These are phyloP conservation scores for Chalcosyrphus nemorum DNA, from an alignment of 2,888 invertebrate species.

Conservation along the genomic window DNA sequence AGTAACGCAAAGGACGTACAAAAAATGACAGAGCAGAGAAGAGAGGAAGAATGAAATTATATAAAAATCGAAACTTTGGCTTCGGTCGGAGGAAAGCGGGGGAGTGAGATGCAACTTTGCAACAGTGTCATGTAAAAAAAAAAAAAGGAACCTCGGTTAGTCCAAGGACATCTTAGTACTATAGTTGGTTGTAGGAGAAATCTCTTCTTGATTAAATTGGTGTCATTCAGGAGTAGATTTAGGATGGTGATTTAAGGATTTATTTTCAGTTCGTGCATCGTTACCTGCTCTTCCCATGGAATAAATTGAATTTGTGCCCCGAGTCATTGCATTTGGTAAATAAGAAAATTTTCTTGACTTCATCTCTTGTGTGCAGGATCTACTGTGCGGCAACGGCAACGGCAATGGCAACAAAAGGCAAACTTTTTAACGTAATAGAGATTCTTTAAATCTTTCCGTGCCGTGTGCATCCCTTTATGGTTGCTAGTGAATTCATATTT, in stretches of 20 bases:
- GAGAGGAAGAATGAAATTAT: slow-evolving; percentile 45
- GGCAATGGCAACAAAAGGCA: slow-evolving; percentile 33
- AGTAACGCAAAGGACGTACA: slow-evolving; percentile 40
- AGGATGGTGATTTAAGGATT: slow-evolving; percentile 73
- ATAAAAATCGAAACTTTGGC: slow-evolving; percentile 65
- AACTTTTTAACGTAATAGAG: slow-evolving; percentile 33
- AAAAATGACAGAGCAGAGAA: background rate
- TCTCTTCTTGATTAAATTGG: slow-evolving; percentile 75
- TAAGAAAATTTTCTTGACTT: slow-evolving; percentile 68
- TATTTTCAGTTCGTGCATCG: slow-evolving; percentile 74
- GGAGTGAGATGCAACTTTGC: slow-evolving; percentile 57
- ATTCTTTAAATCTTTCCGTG: slow-evolving; percentile 3
- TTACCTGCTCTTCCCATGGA: slow-evolving; percentile 70
- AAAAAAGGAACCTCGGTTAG: too few species aligned
- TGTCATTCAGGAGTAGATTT: slow-evolving; percentile 74
- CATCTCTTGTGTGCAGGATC: slow-evolving; percentile 3
- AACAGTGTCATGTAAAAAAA: slow-evolving; percentile 38
- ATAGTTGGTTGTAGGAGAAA: slow-evolving; percentile 53
- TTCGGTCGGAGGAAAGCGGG: slow-evolving; percentile 39
- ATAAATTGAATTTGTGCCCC: slow-evolving; percentile 71
- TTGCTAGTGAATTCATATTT: slow-evolving; percentile 22
- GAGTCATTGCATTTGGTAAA: slow-evolving; percentile 72
- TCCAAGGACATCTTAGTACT: slow-evolving; percentile 38
- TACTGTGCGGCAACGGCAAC: background rate
- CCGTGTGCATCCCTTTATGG: slow-evolving; percentile 13